Conservation (phyloP, 23 tunicate species). For the Diplosoma virens region DNA sequence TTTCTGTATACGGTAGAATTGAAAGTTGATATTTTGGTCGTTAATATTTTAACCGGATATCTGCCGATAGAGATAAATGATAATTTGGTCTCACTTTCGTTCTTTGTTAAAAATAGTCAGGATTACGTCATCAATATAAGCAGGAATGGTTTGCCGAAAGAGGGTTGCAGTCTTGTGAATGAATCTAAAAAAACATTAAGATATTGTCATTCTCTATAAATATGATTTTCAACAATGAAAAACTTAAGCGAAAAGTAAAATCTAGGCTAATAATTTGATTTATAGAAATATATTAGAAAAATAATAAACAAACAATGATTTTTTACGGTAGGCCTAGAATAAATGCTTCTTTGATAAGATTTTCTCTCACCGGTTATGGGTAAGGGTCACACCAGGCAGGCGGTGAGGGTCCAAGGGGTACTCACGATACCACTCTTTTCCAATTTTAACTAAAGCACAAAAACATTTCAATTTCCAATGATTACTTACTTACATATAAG, state of each 20-base stretch:
- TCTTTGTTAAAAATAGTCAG: neutral
- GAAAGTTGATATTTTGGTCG: too few relatives aligned
- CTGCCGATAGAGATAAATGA: too few relatives aligned
- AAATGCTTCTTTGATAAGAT: neutral
- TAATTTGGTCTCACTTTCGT: slow-evolving; percentile 7
- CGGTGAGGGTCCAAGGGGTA: slow-evolving; percentile 46
- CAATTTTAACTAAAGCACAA: slow-evolving; percentile 30
- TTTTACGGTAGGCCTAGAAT: neutral
- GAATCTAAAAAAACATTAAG: too few relatives aligned
- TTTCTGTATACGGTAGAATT: too few relatives aligned
- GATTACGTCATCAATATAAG: slow-evolving; percentile 34
- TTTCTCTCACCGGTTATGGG: slow-evolving; percentile 16
- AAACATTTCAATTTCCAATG: neutral
- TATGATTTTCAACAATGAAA: too few relatives aligned
- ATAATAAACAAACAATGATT: neutral
- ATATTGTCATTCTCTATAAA: too few relatives aligned
- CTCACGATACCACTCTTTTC: slow-evolving; percentile 31
- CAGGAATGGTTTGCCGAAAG: slow-evolving; percentile 44
- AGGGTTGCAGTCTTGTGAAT: slow-evolving; percentile 5
- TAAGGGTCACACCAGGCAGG: slow-evolving; percentile 15
- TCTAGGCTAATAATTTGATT: too few relatives aligned
- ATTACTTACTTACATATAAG: neutral
- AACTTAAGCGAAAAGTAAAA: too few relatives aligned
- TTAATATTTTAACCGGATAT: too few relatives aligned
- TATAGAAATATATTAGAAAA: too few relatives aligned